Evolutionary conservation across 2,888 invertebrate species (phyloP).

Genomic region (Endomychus coccineus): DNA sequence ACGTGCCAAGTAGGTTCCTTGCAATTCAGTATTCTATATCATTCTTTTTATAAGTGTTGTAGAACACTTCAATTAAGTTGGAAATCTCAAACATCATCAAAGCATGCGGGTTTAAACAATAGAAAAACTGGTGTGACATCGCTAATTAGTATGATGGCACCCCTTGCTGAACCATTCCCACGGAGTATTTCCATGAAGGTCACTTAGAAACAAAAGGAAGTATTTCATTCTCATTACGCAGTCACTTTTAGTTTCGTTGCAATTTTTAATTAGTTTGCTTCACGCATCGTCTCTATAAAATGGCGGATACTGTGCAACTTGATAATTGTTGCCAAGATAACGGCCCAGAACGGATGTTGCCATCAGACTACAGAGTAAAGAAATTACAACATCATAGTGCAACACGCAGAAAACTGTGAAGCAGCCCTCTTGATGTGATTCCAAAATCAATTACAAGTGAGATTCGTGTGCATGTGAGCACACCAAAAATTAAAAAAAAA

Average conservation of each 20-base stretch:
- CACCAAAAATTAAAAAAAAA: background rate
- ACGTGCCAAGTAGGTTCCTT: no score
- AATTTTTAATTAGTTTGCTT: conserved; percentile 37
- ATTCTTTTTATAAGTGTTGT: conserved; percentile 7
- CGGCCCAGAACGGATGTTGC: conserved; percentile 27
- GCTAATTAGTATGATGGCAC: conserved; percentile 35
- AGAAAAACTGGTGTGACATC: conserved; percentile 29
- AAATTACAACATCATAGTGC: conserved; percentile 25
- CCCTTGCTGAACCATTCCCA: conserved; percentile 33
- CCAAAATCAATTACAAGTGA: no score
- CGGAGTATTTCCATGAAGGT: conserved; percentile 32
- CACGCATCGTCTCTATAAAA: conserved; percentile 35
- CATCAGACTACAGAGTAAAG: conserved; percentile 21
- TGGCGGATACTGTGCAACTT: conserved; percentile 34
- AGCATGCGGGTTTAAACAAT: conserved; percentile 39
- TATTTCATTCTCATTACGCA: conserved; percentile 36
- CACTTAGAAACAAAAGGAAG: conserved; percentile 28
- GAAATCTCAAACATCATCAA: conserved; percentile 13
- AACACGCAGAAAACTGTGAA: conserved; percentile 27
- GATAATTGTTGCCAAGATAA: conserved; percentile 29
- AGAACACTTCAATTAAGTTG: conserved; percentile 14
- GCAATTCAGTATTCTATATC: no score
- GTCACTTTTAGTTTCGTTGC: conserved; percentile 38
- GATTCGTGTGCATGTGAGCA: no score
- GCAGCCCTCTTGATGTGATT: conserved; percentile 2